Evolutionary conservation across 2,113 vertebrate genomes (phyloP).

Genomic region (Gorsachius goisagi): DNA sequence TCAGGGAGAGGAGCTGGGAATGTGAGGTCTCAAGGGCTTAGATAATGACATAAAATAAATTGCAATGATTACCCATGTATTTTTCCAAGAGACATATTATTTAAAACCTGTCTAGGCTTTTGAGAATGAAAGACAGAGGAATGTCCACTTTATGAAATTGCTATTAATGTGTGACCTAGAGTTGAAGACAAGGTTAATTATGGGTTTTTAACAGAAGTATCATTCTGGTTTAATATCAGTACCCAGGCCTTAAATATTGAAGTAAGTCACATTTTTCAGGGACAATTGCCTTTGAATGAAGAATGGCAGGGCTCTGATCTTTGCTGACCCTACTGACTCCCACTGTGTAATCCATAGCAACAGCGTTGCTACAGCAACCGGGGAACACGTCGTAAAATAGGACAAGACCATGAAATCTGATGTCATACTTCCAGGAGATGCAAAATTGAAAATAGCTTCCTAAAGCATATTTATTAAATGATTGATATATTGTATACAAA

Average conservation of each 20-base stretch:
- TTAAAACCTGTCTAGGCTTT: slow-evolving; percentile 78
- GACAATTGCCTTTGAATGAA: slow-evolving; percentile 91
- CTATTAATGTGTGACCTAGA: slow-evolving; percentile 79
- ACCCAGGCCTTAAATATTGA: slow-evolving; percentile 81
- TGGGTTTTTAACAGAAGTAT: slow-evolving; percentile 83
- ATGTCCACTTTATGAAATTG: slow-evolving; percentile 86
- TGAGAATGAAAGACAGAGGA: slow-evolving; percentile 77
- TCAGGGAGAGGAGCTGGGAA: slow-evolving; percentile 70
- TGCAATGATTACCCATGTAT: slow-evolving; percentile 83
- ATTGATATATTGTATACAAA: slow-evolving; percentile 50
- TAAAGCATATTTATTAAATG: slow-evolving; percentile 59
- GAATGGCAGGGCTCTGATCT: slow-evolving; percentile 89
- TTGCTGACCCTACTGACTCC: slow-evolving; percentile 79
- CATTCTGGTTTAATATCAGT: slow-evolving; percentile 81
- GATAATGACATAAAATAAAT: slow-evolving; percentile 90
- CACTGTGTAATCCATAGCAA: slow-evolving; percentile 80
- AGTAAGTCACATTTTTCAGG: slow-evolving; percentile 82
- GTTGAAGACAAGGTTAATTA: slow-evolving; percentile 84
- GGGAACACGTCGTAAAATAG: slow-evolving; percentile 57
- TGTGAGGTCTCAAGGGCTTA: slow-evolving; percentile 77
- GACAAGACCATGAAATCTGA: slow-evolving; percentile 77
- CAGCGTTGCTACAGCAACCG: slow-evolving; percentile 82
- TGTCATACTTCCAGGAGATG: slow-evolving; percentile 75
- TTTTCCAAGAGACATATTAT: slow-evolving; percentile 80
- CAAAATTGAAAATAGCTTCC: slow-evolving; percentile 71